Conservation (phyloP, 2,888 invertebrate species). For the Leptinotarsa haldemani region DNA sequence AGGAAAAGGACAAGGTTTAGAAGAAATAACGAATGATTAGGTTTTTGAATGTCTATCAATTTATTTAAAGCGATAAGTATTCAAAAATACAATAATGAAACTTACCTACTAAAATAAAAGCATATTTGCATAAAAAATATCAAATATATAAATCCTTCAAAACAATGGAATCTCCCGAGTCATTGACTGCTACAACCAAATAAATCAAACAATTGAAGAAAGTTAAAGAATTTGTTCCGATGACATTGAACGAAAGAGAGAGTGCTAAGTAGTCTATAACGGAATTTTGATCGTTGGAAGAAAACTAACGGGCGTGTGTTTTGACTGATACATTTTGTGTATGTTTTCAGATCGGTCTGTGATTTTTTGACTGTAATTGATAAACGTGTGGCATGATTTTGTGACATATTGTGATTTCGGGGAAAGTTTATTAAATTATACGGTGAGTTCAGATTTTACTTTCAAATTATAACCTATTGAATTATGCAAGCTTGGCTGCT, state of each 20-base stretch:
- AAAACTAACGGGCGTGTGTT: conserved; percentile 32
- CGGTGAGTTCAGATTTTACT: conserved; percentile 2
- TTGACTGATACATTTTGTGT: conserved; percentile 7
- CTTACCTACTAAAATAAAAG: too few species aligned
- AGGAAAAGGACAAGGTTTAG: too few species aligned
- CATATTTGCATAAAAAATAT: too few species aligned
- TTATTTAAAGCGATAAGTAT: too few species aligned
- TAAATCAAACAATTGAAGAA: conserved; percentile 35
- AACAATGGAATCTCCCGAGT: conserved; percentile 20
- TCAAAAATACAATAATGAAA: too few species aligned
- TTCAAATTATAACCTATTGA: not conserved
- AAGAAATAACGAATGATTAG: too few species aligned
- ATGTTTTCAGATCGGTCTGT: conserved; percentile 10
- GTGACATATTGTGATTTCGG: conserved; percentile 10
- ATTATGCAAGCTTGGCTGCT: conserved; percentile 4
- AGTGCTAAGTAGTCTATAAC: conserved; percentile 39
- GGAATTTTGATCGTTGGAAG: conserved; percentile 24
- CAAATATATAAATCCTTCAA: not conserved
- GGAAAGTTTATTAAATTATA: not conserved
- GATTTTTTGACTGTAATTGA: not conserved
- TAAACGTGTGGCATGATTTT: not conserved
- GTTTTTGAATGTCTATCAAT: too few species aligned
- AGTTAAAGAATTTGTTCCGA: conserved; percentile 34
- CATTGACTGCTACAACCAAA: conserved; percentile 26
- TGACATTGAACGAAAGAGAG: conserved; percentile 45